Evolutionary conservation across 2,113 vertebrate species (phyloP), one percentile per base, ranked within the genome.

Genomic region (Corythoichthys haematopterus): DNA sequence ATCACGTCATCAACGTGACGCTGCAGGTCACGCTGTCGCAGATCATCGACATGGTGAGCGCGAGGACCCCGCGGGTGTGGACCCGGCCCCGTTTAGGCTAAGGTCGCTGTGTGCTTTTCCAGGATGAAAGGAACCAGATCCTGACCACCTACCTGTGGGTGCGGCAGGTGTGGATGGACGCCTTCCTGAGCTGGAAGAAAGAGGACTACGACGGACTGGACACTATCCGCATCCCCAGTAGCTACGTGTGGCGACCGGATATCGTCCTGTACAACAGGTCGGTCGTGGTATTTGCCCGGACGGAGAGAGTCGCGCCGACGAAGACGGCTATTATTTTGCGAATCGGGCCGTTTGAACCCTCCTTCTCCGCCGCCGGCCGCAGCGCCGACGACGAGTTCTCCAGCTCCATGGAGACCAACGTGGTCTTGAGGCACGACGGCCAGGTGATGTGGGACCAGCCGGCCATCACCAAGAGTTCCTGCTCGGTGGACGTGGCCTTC

Each of bases 231-330:
- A 92, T 97, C 28, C 95, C 96, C 72, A 95, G 94, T 88, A 93
- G 93, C 81, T 92, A 92, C 1, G 93, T 97, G 5, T 97, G 96
- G 96, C 88, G 90, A 37, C 96, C 95, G 0, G 94, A 97, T 78
- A 95, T 97, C 4, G 91, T 96, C 38, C 94, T 97, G 63, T 96
- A 97, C 65, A 98, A 97, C 92, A 96, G 93, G 96, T 97, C 84
- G 8, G 47, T 4, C 2, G 11, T 1, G 2, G 20, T 7, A 14
- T 35, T 56, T 28, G 0, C 6, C 33, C 14, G 3, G 16, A 11
- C 12, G 10, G 35, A 6, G 28, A 36, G 4, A 15, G 38, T 40
- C 38, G 38, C 3, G 6, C 38, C 38, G 38, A 40, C 38, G 38
- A 28, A 28, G 20, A 28, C 20, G 20, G 20, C 20, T 28, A 1